Evolutionary conservation across 1,140 invertebrate genomes (phyloP).

Genomic region (Bilobella aurantiaca): DNA sequence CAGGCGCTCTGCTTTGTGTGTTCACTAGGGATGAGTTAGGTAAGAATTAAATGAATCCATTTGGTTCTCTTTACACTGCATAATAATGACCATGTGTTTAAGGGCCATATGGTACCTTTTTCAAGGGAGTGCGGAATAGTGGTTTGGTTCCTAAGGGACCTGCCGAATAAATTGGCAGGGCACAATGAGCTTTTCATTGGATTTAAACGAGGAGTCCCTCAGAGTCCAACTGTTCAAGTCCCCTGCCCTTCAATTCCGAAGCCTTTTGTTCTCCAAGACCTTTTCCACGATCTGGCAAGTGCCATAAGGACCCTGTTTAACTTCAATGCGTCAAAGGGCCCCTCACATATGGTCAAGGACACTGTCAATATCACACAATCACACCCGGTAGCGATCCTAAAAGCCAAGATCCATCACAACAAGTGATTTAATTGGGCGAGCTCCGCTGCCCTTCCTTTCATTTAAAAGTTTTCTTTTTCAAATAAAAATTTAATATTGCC

Average conservation of each 20-base stretch:
- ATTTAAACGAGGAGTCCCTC: constrained; percentile 32
- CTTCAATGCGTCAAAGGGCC: background rate
- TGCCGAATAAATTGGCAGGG: constrained; percentile 4
- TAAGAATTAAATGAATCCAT: no score
- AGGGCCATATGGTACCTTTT: constrained; percentile 20
- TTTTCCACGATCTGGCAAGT: constrained; percentile 21
- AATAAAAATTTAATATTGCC: no score
- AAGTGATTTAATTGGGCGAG: constrained; percentile 5
- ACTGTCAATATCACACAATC: no score
- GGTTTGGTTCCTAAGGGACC: constrained; percentile 8
- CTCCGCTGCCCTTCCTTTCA: no score
- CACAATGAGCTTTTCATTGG: constrained; percentile 31
- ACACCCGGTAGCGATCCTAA: background rate
- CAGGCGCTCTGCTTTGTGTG: background rate
- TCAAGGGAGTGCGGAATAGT: no score
- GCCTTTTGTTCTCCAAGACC: background rate
- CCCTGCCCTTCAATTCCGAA: no score
- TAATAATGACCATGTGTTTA: constrained; percentile 9
- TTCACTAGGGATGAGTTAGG: background rate
- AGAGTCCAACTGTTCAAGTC: constrained; percentile 11
- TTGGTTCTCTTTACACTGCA: background rate
- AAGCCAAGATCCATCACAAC: background rate
- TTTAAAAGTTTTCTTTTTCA: no score
- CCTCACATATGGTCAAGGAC: constrained; percentile 5
- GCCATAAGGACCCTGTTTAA: constrained; percentile 10